A percentile compares a stretch with the other conserved stretches of the same genome.
phyloP scores from a whole-genome alignment of 2,888 invertebrate species.

The Pogonocherus hispidulus region DNA sequence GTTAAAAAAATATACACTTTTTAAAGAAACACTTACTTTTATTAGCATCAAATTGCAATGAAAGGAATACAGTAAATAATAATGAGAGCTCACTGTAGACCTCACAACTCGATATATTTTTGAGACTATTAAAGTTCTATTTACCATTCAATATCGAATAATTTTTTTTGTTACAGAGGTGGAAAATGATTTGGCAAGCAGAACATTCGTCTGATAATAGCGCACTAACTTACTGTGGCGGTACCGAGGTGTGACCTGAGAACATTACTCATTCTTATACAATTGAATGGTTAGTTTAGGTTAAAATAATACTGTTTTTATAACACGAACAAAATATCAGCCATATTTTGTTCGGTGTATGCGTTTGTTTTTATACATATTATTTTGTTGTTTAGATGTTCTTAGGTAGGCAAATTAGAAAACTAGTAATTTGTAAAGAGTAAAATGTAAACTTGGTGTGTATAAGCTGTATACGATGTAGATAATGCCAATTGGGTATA shows the following conservation, averaged over 20 bases:
- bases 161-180: constrained; percentile 64
- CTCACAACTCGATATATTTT: too few species aligned
- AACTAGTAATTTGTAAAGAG: constrained; percentile 24
- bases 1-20: too few species aligned
- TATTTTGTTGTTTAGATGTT: constrained; percentile 47
- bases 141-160: too few species aligned
- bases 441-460: constrained; percentile 10
- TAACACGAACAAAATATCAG: constrained; percentile 21
- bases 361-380: constrained; percentile 24
- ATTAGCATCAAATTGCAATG: too few species aligned
- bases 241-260: constrained; percentile 71
- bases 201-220: constrained; percentile 68
- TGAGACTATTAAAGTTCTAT: too few species aligned
- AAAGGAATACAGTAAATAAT: too few species aligned
- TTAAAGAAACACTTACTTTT: too few species aligned
- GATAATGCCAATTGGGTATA: constrained; percentile 31
- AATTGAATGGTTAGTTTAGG: constrained; percentile 66
- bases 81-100: too few species aligned
- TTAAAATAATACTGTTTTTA: constrained; percentile 10
- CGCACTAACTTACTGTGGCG: constrained; percentile 69
- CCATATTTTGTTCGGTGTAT: constrained; percentile 44
- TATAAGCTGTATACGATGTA: constrained; percentile 4
- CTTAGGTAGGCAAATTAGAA: constrained; percentile 11
- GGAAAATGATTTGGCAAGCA: constrained; percentile 70
- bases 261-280: constrained; percentile 63